These are phyloP conservation scores for Drosophila cognata DNA, from an alignment of 2,888 invertebrate species.

Conservation along the genomic window DNA sequence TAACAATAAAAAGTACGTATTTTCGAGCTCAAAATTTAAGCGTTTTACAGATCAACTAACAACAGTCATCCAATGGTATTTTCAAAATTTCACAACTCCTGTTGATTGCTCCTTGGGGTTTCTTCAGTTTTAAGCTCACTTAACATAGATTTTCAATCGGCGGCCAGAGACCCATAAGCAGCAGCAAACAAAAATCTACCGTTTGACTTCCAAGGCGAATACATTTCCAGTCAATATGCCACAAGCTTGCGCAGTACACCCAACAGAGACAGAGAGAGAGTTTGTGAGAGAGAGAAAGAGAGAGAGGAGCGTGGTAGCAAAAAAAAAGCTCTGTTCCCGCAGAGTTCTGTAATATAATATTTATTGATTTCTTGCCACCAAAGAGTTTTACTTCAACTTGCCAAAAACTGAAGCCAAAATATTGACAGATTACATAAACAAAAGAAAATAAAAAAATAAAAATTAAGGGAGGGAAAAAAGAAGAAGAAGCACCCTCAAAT, in stretches of 20 bases:
- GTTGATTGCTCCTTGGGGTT: neutral
- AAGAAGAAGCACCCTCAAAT: neutral
- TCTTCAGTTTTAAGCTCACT: slow-evolving; percentile 1
- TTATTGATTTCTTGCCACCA: slow-evolving; percentile 71
- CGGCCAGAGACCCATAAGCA: neutral
- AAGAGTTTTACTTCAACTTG: slow-evolving; percentile 49
- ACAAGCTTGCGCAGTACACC: slow-evolving; percentile 43
- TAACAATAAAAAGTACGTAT: neutral
- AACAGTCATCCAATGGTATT: too few species aligned
- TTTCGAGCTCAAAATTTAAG: neutral
- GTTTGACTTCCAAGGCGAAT: slow-evolving; percentile 40
- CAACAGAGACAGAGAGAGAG: slow-evolving; percentile 1
- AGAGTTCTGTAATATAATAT: slow-evolving; percentile 64
- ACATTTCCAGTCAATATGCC: slow-evolving; percentile 45
- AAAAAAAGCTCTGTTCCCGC: slow-evolving; percentile 21
- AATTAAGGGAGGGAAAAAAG: neutral
- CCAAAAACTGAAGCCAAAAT: slow-evolving; percentile 34
- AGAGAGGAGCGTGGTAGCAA: neutral
- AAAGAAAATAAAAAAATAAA: slow-evolving; percentile 3
- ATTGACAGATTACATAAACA: slow-evolving; percentile 54
- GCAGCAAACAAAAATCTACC: neutral
- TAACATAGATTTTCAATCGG: slow-evolving; percentile 12
- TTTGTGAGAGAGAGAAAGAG: neutral
- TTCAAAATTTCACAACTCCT: neutral
- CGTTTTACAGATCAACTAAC: neutral